These are phyloP conservation scores for Sus cebifrons DNA, from an alignment of 2,797 vertebrate species.

Conservation along the genomic window DNA sequence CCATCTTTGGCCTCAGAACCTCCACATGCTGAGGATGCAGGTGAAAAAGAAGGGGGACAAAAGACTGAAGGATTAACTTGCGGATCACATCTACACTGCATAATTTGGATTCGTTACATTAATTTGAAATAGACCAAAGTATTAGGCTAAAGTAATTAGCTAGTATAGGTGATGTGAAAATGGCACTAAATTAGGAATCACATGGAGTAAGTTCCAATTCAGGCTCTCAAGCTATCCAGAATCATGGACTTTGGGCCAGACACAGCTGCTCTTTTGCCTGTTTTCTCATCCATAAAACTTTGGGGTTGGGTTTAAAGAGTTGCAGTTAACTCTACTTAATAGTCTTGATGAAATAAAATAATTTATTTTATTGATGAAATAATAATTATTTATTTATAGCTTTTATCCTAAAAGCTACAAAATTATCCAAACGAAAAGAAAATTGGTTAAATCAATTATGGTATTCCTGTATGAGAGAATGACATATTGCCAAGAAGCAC, in stretches of 20 bases:
- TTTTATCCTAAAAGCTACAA: background rate
- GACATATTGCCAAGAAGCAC: background rate
- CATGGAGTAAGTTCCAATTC: background rate
- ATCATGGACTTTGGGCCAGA: background rate
- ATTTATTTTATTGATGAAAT: background rate
- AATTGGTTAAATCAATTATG: conserved; percentile 55
- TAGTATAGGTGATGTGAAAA: background rate
- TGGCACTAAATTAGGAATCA: conserved; percentile 10
- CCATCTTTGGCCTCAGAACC: no score
- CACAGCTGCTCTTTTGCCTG: background rate
- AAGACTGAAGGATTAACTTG: background rate
- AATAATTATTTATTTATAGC: background rate
- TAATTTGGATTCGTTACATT: background rate
- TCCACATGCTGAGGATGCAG: no score
- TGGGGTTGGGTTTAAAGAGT: background rate
- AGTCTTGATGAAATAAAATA: background rate
- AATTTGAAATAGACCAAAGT: conserved; percentile 63
- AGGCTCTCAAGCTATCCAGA: background rate
- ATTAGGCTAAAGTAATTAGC: conserved; percentile 26
- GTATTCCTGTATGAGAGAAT: background rate
- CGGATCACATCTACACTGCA: background rate
- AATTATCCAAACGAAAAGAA: conserved; percentile 59
- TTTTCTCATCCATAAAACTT: conserved; percentile 41
- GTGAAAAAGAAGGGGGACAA: no score
- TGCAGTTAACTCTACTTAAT: background rate